Percentiles rank a stretch among this genome's conserved stretches.
phyloP scores from a whole-genome alignment of 2,888 invertebrate species.

The Meandrusa payeni region DNA sequence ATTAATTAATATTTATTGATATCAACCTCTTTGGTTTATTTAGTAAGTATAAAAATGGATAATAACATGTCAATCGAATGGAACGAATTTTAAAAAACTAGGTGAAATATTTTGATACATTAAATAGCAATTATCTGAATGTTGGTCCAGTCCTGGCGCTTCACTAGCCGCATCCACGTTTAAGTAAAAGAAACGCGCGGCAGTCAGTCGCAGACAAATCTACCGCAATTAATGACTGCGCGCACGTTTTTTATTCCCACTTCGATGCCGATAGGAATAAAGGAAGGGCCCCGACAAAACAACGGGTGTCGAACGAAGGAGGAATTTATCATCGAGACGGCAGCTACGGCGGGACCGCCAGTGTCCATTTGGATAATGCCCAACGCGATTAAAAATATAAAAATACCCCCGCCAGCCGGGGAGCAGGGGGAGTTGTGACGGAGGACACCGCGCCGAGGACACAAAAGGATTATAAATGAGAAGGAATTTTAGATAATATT shows the following conservation, averaged over 20 bases:
- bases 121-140: too few species aligned
- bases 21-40: too few species aligned
- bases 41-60: too few species aligned
- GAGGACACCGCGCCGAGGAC: slow-evolving; percentile 80
- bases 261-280: slow-evolving; percentile 65
- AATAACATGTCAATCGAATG: too few species aligned
- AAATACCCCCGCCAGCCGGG: slow-evolving; percentile 67
- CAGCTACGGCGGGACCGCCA: slow-evolving; percentile 73
- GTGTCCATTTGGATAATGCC: slow-evolving; percentile 81
- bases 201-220: slow-evolving; percentile 75
- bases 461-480: slow-evolving; percentile 82
- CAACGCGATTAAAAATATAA: slow-evolving; percentile 81
- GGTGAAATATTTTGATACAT: too few species aligned
- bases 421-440: slow-evolving; percentile 58
- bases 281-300: slow-evolving; percentile 75
- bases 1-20: too few species aligned
- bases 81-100: too few species aligned
- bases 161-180: slow-evolving; percentile 21
- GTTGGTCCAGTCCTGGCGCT: too few species aligned
- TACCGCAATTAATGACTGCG: slow-evolving; percentile 74
- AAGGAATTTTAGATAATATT: slow-evolving; percentile 82
- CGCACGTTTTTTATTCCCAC: slow-evolving; percentile 56
- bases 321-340: slow-evolving; percentile 79
- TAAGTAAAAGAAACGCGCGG: slow-evolving; percentile 56
- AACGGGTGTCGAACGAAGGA: slow-evolving; percentile 78